phyloP scores from a whole-genome alignment of 2,797 vertebrate genomes.

The Sebastes trivittatus region DNA sequence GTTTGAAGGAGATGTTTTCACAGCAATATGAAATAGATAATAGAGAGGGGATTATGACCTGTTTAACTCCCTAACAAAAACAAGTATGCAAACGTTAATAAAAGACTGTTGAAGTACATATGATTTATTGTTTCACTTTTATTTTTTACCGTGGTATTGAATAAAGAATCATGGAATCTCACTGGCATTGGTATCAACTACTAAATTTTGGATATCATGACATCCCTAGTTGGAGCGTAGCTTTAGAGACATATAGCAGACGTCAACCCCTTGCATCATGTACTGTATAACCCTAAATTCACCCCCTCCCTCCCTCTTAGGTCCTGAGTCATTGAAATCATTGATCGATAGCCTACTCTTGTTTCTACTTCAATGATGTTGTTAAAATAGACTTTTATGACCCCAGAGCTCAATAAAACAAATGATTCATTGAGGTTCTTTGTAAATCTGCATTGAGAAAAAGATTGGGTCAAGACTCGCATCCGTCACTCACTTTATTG shows the following conservation, averaged over 20 bases:
- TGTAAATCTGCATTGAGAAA: neutral
- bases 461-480: slow-evolving; percentile 1
- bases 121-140: too few species aligned
- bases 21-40: too few species aligned
- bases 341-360: slow-evolving; percentile 7
- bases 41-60: too few species aligned
- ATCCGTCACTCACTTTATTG: slow-evolving; percentile 12
- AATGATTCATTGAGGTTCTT: slow-evolving; percentile 3
- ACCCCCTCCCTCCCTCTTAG: too few species aligned
- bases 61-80: too few species aligned
- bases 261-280: neutral
- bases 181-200: too few species aligned
- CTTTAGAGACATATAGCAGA: neutral
- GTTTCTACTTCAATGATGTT: slow-evolving; percentile 15
- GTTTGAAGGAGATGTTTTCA: too few species aligned
- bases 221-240: neutral
- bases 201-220: too few species aligned
- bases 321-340: neutral
- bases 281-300: neutral
- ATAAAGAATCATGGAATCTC: too few species aligned
- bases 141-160: too few species aligned
- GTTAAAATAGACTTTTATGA: slow-evolving; percentile 22
- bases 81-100: too few species aligned
- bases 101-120: too few species aligned
- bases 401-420: neutral